These are phyloP conservation scores for Agraylea sexmaculata DNA, from an alignment of 1,140 invertebrate species.

Conservation along the genomic window DNA sequence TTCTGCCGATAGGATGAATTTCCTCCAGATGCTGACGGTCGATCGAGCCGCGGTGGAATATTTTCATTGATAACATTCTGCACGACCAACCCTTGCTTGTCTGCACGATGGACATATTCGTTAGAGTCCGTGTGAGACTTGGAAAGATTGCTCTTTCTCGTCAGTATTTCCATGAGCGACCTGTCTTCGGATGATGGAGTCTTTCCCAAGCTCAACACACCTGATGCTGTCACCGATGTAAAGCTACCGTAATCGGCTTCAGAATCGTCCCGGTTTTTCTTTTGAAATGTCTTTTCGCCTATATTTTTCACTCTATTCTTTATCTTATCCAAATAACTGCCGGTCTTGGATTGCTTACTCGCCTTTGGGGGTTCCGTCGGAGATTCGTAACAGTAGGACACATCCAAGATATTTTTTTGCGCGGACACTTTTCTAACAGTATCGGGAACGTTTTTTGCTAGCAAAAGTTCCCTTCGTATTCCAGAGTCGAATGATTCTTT, in stretches of 20 bases:
- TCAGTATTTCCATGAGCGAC: conserved; percentile 14
- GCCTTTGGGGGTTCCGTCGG: conserved; percentile 34
- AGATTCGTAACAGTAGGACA: conserved; percentile 46
- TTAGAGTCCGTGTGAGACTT: conserved; percentile 48
- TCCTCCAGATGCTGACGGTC: not conserved
- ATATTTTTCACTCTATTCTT: conserved; percentile 43
- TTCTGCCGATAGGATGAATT: conserved; percentile 21
- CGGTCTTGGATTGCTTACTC: conserved; percentile 37
- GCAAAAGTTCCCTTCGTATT: conserved; percentile 16
- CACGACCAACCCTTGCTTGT: conserved; percentile 24
- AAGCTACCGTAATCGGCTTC: conserved; percentile 41
- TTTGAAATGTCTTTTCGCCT: conserved; percentile 38
- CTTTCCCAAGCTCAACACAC: conserved; percentile 40
- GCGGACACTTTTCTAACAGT: conserved; percentile 31
- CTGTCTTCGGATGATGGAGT: conserved; percentile 23
- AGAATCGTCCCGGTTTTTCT: conserved; percentile 28
- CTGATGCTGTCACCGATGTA: conserved; percentile 48
- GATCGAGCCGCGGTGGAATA: conserved; percentile 9
- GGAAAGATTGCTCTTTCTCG: conserved; percentile 42
- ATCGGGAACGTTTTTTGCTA: conserved; percentile 18
- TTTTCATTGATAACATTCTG: conserved; percentile 19
- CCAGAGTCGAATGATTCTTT: not conserved
- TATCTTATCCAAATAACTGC: conserved; percentile 45
- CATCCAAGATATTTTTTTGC: conserved; percentile 46
- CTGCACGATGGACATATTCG: conserved; percentile 40